phyloP scores from a whole-genome alignment of 2,888 invertebrate genomes.

The Hirtodrosophila cameraria region DNA sequence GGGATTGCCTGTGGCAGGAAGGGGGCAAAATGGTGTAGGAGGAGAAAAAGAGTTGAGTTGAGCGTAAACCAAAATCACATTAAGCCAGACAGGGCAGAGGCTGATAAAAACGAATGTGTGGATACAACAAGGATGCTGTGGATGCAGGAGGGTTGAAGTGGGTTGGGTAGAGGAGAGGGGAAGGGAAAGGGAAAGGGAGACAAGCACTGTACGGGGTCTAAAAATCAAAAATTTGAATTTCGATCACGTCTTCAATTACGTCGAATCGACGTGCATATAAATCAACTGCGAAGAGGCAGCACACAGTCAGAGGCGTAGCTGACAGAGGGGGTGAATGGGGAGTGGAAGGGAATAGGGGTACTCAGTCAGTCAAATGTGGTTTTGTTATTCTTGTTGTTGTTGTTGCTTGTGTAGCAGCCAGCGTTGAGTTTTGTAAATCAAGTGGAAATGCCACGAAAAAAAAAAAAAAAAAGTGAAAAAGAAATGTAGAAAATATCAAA shows the following conservation, averaged over 20 bases:
- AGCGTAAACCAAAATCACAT: constrained; percentile 68
- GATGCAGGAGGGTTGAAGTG: too few relatives aligned
- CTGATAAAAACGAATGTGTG: constrained; percentile 32
- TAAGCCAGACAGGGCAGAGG: constrained; percentile 48
- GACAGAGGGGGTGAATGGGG: background rate
- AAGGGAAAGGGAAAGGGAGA: background rate
- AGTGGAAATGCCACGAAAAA: constrained; percentile 70
- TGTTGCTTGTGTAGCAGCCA: constrained; percentile 33
- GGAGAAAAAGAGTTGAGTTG: background rate
- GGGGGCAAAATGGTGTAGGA: background rate
- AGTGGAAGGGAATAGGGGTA: background rate
- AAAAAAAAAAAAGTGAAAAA: constrained; percentile 25
- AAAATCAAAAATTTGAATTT: constrained; percentile 80
- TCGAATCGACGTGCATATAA: constrained; percentile 79
- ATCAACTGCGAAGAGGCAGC: constrained; percentile 63
- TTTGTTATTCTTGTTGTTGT: constrained; percentile 54
- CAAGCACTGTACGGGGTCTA: constrained; percentile 55
- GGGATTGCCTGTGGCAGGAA: constrained; percentile 1
- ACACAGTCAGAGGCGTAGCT: constrained; percentile 3
- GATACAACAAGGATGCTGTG: constrained; percentile 21
- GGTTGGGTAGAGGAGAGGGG: too few relatives aligned
- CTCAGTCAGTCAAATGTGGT: constrained; percentile 74
- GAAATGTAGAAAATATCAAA: constrained; percentile 6
- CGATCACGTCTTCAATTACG: constrained; percentile 79
- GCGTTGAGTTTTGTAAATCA: constrained; percentile 76